phyloP scores from a whole-genome alignment of 2,113 vertebrate species.

The Phalacrocorax aristotelis region DNA sequence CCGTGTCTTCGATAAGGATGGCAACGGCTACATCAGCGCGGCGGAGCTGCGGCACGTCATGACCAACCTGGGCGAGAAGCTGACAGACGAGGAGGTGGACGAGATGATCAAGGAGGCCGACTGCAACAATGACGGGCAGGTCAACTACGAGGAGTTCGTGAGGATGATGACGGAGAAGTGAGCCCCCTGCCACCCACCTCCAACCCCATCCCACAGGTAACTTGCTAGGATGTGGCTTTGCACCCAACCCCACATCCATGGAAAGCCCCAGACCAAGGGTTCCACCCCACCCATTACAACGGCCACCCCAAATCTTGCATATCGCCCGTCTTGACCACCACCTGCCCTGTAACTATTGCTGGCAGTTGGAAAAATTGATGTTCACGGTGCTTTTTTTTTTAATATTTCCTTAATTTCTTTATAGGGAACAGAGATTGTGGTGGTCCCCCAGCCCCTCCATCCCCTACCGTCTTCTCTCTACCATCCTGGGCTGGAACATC shows the following conservation, averaged over 20 bases:
- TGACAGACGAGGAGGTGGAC: conserved; percentile 53
- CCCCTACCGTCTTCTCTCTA: background rate
- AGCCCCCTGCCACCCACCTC: rapidly evolving
- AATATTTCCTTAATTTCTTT: background rate
- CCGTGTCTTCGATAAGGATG: conserved; percentile 70
- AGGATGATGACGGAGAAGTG: conserved; percentile 67
- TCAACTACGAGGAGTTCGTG: conserved; percentile 63
- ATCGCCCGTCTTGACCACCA: background rate
- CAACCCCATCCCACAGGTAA: background rate
- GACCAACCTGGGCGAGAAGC: conserved; percentile 61
- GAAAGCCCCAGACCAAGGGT: background rate
- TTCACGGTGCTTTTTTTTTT: background rate
- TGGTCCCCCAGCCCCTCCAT: background rate
- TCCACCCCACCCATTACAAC: background rate
- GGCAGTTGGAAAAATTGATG: rapidly evolving
- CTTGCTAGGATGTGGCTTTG: rapidly evolving
- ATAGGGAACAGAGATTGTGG: background rate
- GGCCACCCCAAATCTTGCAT: background rate
- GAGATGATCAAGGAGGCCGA: conserved; percentile 66
- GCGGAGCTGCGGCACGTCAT: conserved; percentile 59
- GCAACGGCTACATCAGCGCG: conserved; percentile 49
- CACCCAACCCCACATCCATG: rapidly evolving
- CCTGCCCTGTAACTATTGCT: background rate
- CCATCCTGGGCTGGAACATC: background rate
- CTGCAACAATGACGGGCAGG: conserved; percentile 22